Percentiles rank a stretch among this genome's conserved stretches.
phyloP scores from a whole-genome alignment of 2,888 invertebrate species.

The Caenorhabditis macrosperma region DNA sequence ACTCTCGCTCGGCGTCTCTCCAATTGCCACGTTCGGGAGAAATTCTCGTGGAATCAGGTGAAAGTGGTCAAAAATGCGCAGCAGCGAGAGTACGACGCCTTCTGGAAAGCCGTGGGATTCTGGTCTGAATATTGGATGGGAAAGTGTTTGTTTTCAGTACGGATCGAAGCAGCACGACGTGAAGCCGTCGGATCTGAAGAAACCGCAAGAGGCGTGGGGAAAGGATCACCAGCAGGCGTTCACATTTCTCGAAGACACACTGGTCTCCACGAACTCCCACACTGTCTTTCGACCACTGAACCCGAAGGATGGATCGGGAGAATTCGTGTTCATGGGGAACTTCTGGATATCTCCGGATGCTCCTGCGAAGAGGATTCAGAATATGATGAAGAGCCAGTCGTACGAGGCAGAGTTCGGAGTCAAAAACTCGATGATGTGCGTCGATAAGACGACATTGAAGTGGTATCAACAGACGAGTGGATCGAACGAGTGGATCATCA shows the following conservation, averaged over 20 bases:
- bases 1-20: too few relatives aligned
- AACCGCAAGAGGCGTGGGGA: conserved; percentile 21
- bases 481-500: background rate
- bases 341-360: conserved; percentile 24
- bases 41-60: too few relatives aligned
- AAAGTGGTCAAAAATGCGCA: conserved; percentile 13
- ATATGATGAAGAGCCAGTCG: background rate
- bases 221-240: conserved; percentile 18
- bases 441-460: background rate
- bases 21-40: too few relatives aligned
- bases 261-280: conserved; percentile 19
- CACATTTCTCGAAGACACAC: conserved; percentile 20
- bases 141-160: background rate
- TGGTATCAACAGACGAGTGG: background rate
- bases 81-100: conserved; percentile 15
- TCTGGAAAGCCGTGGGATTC: conserved; percentile 11
- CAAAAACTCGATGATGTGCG: conserved; percentile 24
- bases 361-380: background rate
- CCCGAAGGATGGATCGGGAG: background rate
- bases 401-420: conserved; percentile 14
- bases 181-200: conserved; percentile 26
- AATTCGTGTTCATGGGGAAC: conserved; percentile 8
- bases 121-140: background rate
- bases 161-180: conserved; percentile 7
- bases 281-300: conserved; percentile 14